phyloP scores from a whole-genome alignment of 1,140 invertebrate genomes.

The Leptinotarsa defecta region DNA sequence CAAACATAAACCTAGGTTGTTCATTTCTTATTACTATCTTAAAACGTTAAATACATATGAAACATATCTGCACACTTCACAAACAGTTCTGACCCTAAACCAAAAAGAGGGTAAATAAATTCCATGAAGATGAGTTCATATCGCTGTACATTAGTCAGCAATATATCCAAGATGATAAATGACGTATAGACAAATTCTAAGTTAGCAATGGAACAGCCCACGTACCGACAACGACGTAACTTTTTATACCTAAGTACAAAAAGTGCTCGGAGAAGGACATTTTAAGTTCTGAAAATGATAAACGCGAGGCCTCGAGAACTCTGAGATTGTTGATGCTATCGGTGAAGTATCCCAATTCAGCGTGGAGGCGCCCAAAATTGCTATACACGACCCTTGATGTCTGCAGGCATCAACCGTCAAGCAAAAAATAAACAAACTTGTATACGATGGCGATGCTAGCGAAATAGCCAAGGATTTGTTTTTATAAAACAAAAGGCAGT shows the following conservation, averaged over 20 bases:
- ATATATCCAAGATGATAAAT: neutral
- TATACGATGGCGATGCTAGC: conserved; percentile 32
- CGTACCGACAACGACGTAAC: neutral
- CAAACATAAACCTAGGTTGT: too few relatives aligned
- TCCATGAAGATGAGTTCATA: neutral
- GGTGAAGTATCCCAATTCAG: conserved; percentile 47
- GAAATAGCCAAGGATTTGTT: conserved; percentile 18
- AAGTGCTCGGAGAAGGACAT: conserved; percentile 34
- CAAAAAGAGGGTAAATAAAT: too few relatives aligned
- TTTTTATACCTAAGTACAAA: conserved; percentile 33
- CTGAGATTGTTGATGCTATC: conserved; percentile 56
- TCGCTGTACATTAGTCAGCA: neutral
- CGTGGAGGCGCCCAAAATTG: conserved; percentile 48
- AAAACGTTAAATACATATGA: too few relatives aligned
- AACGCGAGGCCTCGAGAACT: conserved; percentile 48
- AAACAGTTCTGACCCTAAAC: too few relatives aligned
- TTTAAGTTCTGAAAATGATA: conserved; percentile 52
- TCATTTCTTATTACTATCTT: too few relatives aligned
- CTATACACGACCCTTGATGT: conserved; percentile 50
- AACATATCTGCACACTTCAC: too few relatives aligned
- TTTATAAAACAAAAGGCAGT: conserved; percentile 10
- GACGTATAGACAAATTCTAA: conserved; percentile 1
- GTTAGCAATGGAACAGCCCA: neutral
- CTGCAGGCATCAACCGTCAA: conserved; percentile 43
- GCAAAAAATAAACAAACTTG: conserved; percentile 51